These are phyloP conservation scores for Sorex araneus DNA, from an alignment of 2,113 vertebrate species.

Conservation along the genomic window DNA sequence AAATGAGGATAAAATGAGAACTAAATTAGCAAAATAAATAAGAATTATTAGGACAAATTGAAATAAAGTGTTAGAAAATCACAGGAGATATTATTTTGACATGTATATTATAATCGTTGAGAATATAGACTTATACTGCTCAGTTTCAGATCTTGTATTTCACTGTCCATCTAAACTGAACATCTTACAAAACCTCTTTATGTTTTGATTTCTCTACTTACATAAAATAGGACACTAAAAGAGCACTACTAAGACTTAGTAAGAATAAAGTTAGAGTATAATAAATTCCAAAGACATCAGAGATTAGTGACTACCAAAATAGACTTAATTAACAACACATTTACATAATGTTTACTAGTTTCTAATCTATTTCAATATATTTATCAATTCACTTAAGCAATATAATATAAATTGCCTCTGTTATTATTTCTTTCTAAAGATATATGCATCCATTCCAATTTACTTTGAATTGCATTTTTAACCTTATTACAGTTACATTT, in stretches of 20 bases:
- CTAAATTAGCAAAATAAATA: not conserved
- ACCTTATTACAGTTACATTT: not conserved
- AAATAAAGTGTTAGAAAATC: not conserved
- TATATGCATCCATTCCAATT: not conserved
- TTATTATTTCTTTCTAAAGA: not conserved
- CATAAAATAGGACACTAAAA: not conserved
- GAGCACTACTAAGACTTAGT: not conserved
- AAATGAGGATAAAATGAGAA: not conserved
- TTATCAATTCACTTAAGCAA: not conserved
- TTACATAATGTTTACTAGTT: too few relatives aligned
- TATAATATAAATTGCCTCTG: slow-evolving; percentile 30
- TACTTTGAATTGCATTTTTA: not conserved
- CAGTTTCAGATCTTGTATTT: not conserved
- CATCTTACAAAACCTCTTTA: not conserved
- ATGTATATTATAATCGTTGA: not conserved
- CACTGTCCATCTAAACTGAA: not conserved
- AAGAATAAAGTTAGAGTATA: not conserved
- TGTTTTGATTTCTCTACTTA: not conserved
- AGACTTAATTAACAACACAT: too few relatives aligned
- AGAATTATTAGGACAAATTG: not conserved
- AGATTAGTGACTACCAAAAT: not conserved
- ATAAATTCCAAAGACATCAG: not conserved
- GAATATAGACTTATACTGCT: not conserved
- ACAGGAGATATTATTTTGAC: not conserved
- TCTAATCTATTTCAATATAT: too few relatives aligned